A percentile compares a stretch with the other conserved stretches of the same genome.
These are phyloP conservation scores for Timema podura DNA, from an alignment of 2,888 invertebrate genomes.

Conservation along the genomic window DNA sequence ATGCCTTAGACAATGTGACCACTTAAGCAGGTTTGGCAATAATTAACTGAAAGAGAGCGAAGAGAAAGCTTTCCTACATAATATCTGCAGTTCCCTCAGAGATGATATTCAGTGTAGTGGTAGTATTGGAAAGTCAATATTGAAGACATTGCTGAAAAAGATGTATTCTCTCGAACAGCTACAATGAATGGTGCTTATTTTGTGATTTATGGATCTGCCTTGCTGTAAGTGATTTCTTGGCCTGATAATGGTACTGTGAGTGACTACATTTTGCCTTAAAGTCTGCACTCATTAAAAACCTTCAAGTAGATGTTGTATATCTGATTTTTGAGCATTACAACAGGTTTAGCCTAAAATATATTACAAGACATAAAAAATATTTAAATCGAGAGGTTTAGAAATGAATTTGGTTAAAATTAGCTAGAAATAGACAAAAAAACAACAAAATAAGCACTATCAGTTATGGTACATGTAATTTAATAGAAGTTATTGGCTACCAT, in stretches of 20 bases:
- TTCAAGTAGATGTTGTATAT: background rate
- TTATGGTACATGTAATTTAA: background rate
- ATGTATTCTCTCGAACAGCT: background rate
- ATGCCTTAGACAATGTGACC: too few species aligned
- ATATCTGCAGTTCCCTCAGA: too few species aligned
- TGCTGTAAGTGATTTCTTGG: background rate
- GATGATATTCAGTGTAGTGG: too few species aligned
- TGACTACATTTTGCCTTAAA: background rate
- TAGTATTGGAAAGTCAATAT: background rate
- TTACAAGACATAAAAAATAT: background rate
- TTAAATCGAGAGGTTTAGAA: background rate
- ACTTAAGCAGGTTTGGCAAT: too few species aligned
- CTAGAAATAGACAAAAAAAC: too few species aligned
- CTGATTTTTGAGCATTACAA: background rate
- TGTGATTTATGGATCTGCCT: background rate
- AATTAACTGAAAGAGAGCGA: too few species aligned
- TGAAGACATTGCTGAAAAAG: background rate
- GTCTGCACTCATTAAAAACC: background rate
- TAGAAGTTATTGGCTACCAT: background rate
- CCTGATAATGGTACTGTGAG: background rate
- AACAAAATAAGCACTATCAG: background rate
- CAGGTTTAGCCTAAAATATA: background rate
- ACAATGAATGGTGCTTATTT: background rate
- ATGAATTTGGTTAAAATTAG: too few species aligned
- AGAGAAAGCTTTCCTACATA: too few species aligned